Conservation (phyloP, 2,113 vertebrate genomes). For the Stigmatopora argus region DNA sequence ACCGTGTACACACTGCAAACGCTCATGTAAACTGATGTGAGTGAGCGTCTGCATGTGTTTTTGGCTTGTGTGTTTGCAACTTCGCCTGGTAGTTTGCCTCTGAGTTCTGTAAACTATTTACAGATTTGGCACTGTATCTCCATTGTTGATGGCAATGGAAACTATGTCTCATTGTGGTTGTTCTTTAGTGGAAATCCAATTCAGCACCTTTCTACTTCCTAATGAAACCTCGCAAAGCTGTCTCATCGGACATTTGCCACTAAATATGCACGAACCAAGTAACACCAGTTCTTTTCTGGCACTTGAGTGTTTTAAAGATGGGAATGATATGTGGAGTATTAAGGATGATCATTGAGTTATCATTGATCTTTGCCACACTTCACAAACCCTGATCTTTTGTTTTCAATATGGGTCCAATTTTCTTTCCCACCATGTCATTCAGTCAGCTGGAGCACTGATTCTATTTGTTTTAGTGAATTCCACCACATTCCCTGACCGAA, state of each 20-base stretch:
- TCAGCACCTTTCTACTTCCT: slow-evolving; percentile 48
- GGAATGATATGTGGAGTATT: slow-evolving; percentile 21
- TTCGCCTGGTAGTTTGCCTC: slow-evolving; percentile 34
- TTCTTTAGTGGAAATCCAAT: slow-evolving; percentile 52
- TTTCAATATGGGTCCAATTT: slow-evolving; percentile 28
- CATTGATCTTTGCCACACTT: slow-evolving; percentile 24
- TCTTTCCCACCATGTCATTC: slow-evolving; percentile 13
- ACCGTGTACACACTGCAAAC: slow-evolving; percentile 4
- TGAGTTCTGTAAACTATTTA: slow-evolving; percentile 60
- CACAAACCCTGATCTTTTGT: slow-evolving; percentile 26
- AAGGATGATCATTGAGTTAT: slow-evolving; percentile 32
- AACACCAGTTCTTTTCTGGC: slow-evolving; percentile 4
- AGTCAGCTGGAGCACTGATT: slow-evolving; percentile 36
- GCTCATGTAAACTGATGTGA: slow-evolving; percentile 16
- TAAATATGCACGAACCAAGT: slow-evolving; percentile 8
- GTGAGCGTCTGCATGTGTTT: slow-evolving; percentile 18
- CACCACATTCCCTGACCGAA: slow-evolving; percentile 61
- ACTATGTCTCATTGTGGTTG: slow-evolving; percentile 60
- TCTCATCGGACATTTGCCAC: slow-evolving; percentile 23
- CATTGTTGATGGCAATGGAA: slow-evolving; percentile 63
- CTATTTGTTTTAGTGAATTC: slow-evolving; percentile 66
- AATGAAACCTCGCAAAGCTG: slow-evolving; percentile 16
- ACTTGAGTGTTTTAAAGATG: slow-evolving; percentile 13
- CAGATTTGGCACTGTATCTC: slow-evolving; percentile 50
- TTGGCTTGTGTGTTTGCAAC: slow-evolving; percentile 29